Conservation (phyloP, 2,113 vertebrate species). For the Falco punctatus region DNA sequence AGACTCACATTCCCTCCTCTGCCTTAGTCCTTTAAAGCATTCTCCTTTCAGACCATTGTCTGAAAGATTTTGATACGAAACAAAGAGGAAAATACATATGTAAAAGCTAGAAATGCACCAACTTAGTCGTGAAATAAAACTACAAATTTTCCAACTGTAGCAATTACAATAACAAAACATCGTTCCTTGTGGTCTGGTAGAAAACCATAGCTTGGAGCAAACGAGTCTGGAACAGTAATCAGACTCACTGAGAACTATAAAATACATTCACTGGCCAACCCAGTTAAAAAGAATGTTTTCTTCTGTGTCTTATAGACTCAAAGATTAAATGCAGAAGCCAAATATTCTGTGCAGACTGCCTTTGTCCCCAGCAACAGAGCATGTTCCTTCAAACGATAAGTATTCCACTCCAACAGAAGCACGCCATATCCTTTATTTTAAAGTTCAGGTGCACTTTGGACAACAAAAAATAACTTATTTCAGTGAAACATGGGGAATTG, state of each 20-base stretch:
- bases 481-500: not conserved
- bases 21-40: not conserved
- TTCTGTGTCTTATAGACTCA: not conserved
- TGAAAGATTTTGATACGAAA: not conserved
- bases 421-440: not conserved
- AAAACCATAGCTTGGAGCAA: not conserved
- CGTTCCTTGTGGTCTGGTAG: not conserved
- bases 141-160: not conserved
- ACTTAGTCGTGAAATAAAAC: not conserved
- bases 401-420: not conserved
- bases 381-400: not conserved
- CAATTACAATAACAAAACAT: not conserved
- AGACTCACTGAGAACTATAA: not conserved
- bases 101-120: not conserved
- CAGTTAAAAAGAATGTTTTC: constrained; percentile 60
- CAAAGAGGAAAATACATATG: not conserved
- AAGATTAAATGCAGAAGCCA: constrained; percentile 45
- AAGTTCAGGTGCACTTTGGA: not conserved
- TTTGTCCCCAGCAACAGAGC: not conserved
- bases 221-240: not conserved
- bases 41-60: not conserved
- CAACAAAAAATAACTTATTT: not conserved
- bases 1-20: not conserved
- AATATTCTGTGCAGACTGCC: constrained; percentile 33
- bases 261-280: not conserved